Evolutionary conservation across 2,797 vertebrate genomes (phyloP), one percentile per base, ranked within the genome.

Genomic region (Eospalax fontanierii): DNA sequence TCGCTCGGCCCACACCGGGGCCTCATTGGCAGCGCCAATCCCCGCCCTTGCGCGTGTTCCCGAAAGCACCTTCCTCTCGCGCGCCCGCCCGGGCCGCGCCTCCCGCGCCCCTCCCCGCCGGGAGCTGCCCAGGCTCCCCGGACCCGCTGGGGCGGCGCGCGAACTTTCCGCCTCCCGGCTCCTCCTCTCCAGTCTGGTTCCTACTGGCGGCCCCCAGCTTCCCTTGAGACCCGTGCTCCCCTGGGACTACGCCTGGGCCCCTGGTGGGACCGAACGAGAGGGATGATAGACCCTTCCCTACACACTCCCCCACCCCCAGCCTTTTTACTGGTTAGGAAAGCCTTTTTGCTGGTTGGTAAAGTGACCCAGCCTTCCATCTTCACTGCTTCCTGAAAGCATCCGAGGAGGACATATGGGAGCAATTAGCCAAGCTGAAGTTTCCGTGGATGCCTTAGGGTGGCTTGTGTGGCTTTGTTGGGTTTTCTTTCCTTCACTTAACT

Each of bases 41-140:
- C 97, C 97, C 96, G 95, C 95, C 96, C 97, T 92, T 85, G 96
- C 95, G 97, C 97, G 97, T 96, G 96, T 97, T 97, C 97, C 97
- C 96, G 97, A 80, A 96, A 95, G 95, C 96, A 97, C 97, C 97
- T 97, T 96, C 97, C 96, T 93, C 89, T 90, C 95, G 93, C 97
- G 95, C 22, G 91, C 87, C 74, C 28, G 87, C 87, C 63, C 33
- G 61, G 87, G 92, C 97, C 68, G 93, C 96, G 96, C 97, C 97
- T 87, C 94, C 87, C 83, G 84, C 87, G 88, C 93, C 95, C 93
- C 91, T 76, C 95, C 94, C 93, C 22, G 79, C 66, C 84, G 22
- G 0, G n/a, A 76, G 74, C 91, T 35, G 89, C 93, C 3, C 66
- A 40, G 22, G 81, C 85, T 83, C 73, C 82, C 0, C 14, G 28